Evolutionary conservation across 2,888 invertebrate species (phyloP), one percentile per base, ranked within the genome.

Genomic region (Euplexia lucipara): DNA sequence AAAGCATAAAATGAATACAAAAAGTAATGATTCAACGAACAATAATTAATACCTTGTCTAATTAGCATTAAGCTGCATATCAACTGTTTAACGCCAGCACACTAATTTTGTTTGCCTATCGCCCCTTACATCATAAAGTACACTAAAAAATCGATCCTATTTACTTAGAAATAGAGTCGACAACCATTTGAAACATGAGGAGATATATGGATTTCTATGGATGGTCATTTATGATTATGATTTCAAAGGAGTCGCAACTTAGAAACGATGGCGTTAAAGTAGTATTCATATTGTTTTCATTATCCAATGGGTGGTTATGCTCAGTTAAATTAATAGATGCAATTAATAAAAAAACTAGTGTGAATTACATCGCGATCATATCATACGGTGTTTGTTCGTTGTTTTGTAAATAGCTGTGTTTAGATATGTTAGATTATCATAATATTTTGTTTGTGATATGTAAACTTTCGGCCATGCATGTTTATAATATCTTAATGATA

Each of bases 1-100:
- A 47, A 7, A 56, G 3, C 35, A 8, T 37, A 3, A 49, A 56
- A 56, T 12, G 12, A 56, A 56, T 7, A 69, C 44, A 71, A 70
- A 71, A 56, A 64, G 67, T 69, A 71, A 70, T 58, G 37, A 59
- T 49, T 69, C 49, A 67, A 53, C 34, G n/a, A 48, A 45, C 65
- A 73, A n/a, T n/a, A n/a, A 78, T 81, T 78, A 81, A 63, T 67
- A 71, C 69, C 51, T 49, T 69, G 64, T 69, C 68, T 66, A 77
- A 83, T 81, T 81, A 83, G 64, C 82, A 83, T 79, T 79, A 76
- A 76, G 53, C 73, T 73, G 78, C 83, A 78, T 75, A 78, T 81
- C 80, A 84, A 81, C 74, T 69, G 68, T 82, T 89, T 88, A 87
- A 82, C 88, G 84, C 88, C 73, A 80, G 49, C 54, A 59, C 65